Conservation (phyloP, 2,888 invertebrate genomes). For the Erpobdella octoculata region DNA sequence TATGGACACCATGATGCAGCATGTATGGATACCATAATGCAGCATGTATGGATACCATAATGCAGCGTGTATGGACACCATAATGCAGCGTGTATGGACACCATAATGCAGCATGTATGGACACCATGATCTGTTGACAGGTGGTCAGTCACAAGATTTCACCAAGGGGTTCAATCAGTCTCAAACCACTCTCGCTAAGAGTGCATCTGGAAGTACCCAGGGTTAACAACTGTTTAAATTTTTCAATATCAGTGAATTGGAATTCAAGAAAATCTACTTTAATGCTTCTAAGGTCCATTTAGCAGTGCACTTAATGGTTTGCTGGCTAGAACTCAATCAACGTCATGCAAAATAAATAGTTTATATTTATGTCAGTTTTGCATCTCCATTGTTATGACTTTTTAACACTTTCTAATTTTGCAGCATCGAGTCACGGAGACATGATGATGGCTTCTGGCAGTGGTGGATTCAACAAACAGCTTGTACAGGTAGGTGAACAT, state of each 20-base stretch:
- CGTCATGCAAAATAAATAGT: too few relatives aligned
- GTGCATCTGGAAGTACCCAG: slow-evolving; percentile 6
- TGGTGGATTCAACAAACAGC: slow-evolving; percentile 26
- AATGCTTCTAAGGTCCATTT: too few relatives aligned
- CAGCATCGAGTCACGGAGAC: slow-evolving; percentile 18
- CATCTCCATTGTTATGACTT: background rate
- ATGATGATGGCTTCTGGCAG: slow-evolving; percentile 17
- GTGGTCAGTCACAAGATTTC: slow-evolving; percentile 31
- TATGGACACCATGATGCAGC: too few relatives aligned
- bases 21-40: too few relatives aligned
- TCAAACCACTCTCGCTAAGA: slow-evolving; percentile 18
- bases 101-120: too few relatives aligned
- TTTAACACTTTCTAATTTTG: background rate
- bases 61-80: too few relatives aligned
- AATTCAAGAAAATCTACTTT: background rate
- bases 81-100: too few relatives aligned
- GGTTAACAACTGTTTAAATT: background rate
- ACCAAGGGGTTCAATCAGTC: slow-evolving; percentile 26
- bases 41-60: too few relatives aligned
- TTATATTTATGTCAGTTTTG: too few relatives aligned
- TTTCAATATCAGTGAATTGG: background rate
- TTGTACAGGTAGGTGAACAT: slow-evolving; percentile 22
- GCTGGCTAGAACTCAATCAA: too few relatives aligned
- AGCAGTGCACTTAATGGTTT: too few relatives aligned
- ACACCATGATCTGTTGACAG: too few relatives aligned